Percentiles rank a stretch among this genome's conserved stretches.
phyloP scores from a whole-genome alignment of 2,888 invertebrate genomes.

The Stenodema calcarata region DNA sequence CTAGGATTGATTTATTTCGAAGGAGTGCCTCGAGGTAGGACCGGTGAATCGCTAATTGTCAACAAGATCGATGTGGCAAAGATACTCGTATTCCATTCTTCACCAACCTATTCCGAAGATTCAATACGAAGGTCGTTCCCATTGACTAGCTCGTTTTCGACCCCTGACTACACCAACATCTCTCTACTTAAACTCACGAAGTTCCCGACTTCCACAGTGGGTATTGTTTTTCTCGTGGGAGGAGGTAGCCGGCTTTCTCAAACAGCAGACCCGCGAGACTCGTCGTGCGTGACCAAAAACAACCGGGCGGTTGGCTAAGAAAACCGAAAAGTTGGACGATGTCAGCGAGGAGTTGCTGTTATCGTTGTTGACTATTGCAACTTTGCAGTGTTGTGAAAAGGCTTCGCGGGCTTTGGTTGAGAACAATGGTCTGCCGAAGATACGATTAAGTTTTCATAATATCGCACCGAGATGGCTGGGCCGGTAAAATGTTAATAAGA shows the following conservation, averaged over 20 bases:
- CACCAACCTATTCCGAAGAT: no score
- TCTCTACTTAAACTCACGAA: background rate
- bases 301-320: background rate
- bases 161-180: background rate
- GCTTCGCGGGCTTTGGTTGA: background rate
- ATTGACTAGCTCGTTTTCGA: background rate
- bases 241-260: background rate
- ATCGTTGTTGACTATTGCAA: slow-evolving; percentile 4
- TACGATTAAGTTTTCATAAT: background rate
- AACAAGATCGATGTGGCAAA: no score
- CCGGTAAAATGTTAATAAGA: no score
- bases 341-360: background rate
- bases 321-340: background rate
- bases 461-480: no score
- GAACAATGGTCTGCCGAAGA: slow-evolving; percentile 9
- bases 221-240: background rate
- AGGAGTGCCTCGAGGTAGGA: no score
- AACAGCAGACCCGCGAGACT: background rate
- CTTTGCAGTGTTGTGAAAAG: background rate
- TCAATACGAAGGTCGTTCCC: no score
- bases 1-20: no score
- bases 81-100: no score
- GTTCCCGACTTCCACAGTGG: background rate
- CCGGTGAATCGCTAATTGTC: no score
- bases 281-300: slow-evolving; percentile 11